These are phyloP conservation scores for Eurystomus gularis DNA, from an alignment of 2,113 vertebrate genomes.

Conservation along the genomic window DNA sequence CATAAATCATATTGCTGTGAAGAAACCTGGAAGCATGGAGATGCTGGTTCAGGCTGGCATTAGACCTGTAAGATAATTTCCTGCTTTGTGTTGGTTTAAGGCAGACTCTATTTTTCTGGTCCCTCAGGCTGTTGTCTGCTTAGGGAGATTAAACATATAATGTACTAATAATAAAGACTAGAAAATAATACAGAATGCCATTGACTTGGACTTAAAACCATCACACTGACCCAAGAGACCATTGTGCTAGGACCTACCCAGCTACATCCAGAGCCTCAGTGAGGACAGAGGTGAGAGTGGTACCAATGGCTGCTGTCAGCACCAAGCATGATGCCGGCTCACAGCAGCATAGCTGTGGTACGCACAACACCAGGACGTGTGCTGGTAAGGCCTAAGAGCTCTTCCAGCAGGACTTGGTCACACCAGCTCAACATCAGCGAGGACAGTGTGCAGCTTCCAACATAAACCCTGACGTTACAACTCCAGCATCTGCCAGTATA, in stretches of 20 bases:
- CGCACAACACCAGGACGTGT: not conserved
- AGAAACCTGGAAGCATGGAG: not conserved
- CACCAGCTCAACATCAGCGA: not conserved
- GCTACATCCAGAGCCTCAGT: not conserved
- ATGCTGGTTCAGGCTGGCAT: not conserved
- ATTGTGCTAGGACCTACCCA: not conserved
- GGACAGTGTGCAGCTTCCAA: not conserved
- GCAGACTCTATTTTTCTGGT: not conserved
- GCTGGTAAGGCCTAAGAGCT: not conserved
- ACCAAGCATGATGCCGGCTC: not conserved
- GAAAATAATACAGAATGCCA: not conserved
- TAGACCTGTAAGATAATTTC: not conserved
- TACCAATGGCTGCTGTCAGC: not conserved
- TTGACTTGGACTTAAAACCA: not conserved
- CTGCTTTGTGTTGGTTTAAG: not conserved
- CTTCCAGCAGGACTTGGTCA: not conserved
- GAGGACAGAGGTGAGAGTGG: fast-evolving
- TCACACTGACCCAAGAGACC: too few species aligned
- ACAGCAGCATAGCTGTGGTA: not conserved
- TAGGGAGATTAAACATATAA: not conserved
- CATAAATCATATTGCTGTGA: not conserved
- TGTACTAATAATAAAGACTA: not conserved
- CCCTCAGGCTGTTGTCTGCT: not conserved
- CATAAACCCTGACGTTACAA: not conserved
- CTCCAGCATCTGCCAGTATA: not conserved